Conservation (phyloP, 2,888 invertebrate species). For the Dioctria rufipes region DNA sequence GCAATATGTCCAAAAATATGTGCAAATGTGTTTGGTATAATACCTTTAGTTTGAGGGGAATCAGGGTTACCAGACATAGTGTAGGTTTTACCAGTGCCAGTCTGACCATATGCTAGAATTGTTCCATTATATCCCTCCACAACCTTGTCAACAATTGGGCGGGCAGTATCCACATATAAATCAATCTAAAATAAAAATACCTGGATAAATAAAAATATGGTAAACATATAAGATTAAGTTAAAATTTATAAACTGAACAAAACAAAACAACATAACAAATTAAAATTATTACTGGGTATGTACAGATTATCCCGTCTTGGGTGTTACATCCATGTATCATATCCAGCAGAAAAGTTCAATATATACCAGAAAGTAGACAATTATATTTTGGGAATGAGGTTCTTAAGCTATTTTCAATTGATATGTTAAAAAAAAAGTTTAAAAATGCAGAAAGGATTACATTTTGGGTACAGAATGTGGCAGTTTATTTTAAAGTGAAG, state of each 20-base stretch:
- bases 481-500: too few species aligned
- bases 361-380: too few species aligned
- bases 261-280: background rate
- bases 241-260: background rate
- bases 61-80: slow-evolving; percentile 96
- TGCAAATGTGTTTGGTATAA: slow-evolving; percentile 99
- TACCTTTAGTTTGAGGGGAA: slow-evolving; percentile 91
- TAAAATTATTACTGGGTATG: too few species aligned
- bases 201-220: too few species aligned
- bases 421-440: too few species aligned
- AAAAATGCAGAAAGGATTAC: too few species aligned
- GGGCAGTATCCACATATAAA: slow-evolving; percentile 95
- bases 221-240: background rate
- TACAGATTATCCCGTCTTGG: too few species aligned
- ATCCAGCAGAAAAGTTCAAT: too few species aligned
- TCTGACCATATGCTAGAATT: slow-evolving; percentile 91
- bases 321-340: too few species aligned
- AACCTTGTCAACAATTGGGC: slow-evolving; percentile 97
- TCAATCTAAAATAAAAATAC: slow-evolving; percentile 77
- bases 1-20: slow-evolving; percentile 99
- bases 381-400: too few species aligned
- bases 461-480: too few species aligned
- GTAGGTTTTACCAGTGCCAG: slow-evolving; percentile 98
- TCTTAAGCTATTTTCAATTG: too few species aligned
- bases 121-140: slow-evolving; percentile 97